A percentile compares a stretch with the other conserved stretches of the same genome.
These are phyloP conservation scores for Hassar affinis DNA, from an alignment of 2,113 vertebrate species.

Conservation along the genomic window DNA sequence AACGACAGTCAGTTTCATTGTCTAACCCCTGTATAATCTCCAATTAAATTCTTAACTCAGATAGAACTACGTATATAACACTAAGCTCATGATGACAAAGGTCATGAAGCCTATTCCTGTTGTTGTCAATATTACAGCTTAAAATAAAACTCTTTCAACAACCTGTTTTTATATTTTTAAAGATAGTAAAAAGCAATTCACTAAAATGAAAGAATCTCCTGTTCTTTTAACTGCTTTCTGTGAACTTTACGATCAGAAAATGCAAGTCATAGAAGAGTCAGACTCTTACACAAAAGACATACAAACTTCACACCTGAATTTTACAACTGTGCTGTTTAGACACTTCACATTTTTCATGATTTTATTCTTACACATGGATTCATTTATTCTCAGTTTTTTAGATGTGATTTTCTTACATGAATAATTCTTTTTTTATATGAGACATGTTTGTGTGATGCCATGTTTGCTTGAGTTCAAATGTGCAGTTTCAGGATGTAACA, in stretches of 20 bases:
- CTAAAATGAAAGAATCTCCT: not conserved
- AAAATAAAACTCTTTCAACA: not conserved
- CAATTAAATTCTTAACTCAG: not conserved
- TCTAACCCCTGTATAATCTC: too few relatives aligned
- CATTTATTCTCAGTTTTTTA: not conserved
- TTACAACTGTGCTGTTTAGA: not conserved
- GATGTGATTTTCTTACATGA: too few relatives aligned
- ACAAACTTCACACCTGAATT: not conserved
- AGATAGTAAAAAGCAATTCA: not conserved
- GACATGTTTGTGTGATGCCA: too few relatives aligned
- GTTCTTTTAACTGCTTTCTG: not conserved
- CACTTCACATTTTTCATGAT: too few relatives aligned
- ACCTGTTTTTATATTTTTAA: not conserved
- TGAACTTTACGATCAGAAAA: too few relatives aligned
- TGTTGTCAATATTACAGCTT: not conserved
- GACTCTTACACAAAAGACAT: not conserved
- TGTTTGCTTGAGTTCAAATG: not conserved
- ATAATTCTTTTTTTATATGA: too few relatives aligned
- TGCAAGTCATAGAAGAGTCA: too few relatives aligned
- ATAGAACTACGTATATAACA: not conserved
- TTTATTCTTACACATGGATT: not conserved
- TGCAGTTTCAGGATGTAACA: not conserved
- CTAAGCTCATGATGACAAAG: not conserved
- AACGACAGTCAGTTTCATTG: too few relatives aligned
- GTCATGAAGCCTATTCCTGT: not conserved